Evolutionary conservation across 2,113 vertebrate genomes (phyloP), one percentile per base, ranked within the genome.

Genomic region (Pardalotus punctatus): DNA sequence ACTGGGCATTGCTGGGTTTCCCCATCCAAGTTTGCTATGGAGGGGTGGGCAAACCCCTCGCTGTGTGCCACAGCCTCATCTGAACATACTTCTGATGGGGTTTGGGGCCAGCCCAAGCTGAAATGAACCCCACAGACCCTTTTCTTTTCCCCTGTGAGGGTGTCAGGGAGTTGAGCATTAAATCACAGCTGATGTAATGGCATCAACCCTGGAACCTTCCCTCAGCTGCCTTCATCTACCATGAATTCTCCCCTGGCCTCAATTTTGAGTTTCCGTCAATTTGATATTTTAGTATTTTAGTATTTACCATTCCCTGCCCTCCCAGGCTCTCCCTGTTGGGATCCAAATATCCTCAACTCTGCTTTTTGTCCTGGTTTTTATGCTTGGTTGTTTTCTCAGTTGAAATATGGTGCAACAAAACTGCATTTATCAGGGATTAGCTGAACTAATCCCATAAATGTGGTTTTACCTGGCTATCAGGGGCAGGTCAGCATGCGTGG

Each of bases 361-460:
- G 62, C 22, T 64, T 84, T 91, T 91, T 53, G 35, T 60, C 56
- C 60, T 81, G 57, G 2, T 36, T 91, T 89, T 80, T 64, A 3
- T 53, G 53, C 70, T n/a, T 2, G 7, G 15, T 83, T 88, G 66
- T 69, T 96, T 90, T 76, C 79, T 69, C 62, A 65, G 33, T 91
- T 62, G 91, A 82, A 72, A 84, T 65, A 72, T 1, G 14, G 73
- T 64, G 70, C 94, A 86, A 65, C 35, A 79, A 85, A 91, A 91
- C 78, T 79, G 65, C 65, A 20, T 85, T 95, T 91, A 79, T 57
- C 31, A 58, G 73, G 86, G 89, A 89, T 94, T 92, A 95, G 20
- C 36, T 45, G 47, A 61, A 48, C 45, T 94, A 89, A 96, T 95
- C 81, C 89, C 70, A 64, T 95, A 91, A 96, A 60, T 61, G 53